Percentiles rank a stretch among this genome's conserved stretches.
phyloP scores from a whole-genome alignment of 2,888 invertebrate species.

The Trachelus tabidus region DNA sequence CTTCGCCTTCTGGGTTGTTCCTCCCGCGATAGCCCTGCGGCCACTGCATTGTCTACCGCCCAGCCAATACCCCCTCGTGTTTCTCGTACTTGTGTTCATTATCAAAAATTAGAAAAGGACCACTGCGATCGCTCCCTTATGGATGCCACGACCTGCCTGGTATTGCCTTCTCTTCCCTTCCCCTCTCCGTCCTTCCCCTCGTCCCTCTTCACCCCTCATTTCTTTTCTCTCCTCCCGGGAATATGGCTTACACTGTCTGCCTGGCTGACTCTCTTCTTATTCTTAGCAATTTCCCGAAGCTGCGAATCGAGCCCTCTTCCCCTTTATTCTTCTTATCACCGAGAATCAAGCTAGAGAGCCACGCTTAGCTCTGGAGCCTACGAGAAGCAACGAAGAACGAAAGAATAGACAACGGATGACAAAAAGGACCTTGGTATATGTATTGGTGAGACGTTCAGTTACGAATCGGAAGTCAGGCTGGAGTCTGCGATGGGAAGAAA shows the following conservation, averaged over 20 bases:
- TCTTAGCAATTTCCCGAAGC: too few species aligned
- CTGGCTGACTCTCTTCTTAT: background rate
- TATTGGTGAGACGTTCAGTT: too few species aligned
- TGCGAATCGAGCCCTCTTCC: too few species aligned
- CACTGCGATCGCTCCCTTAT: constrained; percentile 1
- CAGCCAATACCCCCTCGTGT: constrained; percentile 61
- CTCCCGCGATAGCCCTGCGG: constrained; percentile 64
- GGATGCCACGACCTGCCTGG: background rate
- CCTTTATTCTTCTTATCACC: too few species aligned
- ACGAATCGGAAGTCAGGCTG: too few species aligned
- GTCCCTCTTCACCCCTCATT: background rate
- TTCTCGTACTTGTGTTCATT: constrained; percentile 63
- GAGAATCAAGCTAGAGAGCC: too few species aligned
- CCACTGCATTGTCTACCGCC: constrained; percentile 62
- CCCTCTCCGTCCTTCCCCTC: background rate
- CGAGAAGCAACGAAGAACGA: constrained; percentile 28
- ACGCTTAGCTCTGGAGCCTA: too few species aligned
- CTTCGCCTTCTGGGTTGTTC: constrained; percentile 43
- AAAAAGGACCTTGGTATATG: constrained; percentile 12
- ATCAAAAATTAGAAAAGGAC: constrained; percentile 44
- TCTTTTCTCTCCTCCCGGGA: background rate
- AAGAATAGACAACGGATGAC: constrained; percentile 39
- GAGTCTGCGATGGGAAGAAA: too few species aligned
- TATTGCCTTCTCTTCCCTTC: too few species aligned
- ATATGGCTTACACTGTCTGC: background rate